A percentile compares a stretch with the other conserved stretches of the same genome.
Conservation (phyloP, 2,797 vertebrate genomes). For the Miichthys miiuy region DNA sequence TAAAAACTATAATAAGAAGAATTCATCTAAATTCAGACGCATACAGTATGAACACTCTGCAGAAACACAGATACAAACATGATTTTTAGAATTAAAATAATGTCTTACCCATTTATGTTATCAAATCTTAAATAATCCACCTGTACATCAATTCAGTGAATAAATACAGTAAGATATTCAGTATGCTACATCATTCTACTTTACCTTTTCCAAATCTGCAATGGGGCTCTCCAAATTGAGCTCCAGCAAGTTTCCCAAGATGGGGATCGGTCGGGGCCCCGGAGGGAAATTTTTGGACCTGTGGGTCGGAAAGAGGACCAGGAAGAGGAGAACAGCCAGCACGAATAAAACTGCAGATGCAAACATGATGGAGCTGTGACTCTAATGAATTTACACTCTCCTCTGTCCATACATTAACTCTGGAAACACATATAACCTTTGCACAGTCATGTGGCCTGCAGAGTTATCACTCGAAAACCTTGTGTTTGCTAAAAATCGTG, state of each 20-base stretch:
- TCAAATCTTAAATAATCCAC: not conserved
- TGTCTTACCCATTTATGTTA: not conserved
- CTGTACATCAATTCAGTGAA: not conserved
- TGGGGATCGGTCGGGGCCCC: constrained; percentile 47
- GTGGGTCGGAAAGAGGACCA: constrained; percentile 24
- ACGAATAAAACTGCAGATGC: constrained; percentile 40
- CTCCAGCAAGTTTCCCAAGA: constrained; percentile 66
- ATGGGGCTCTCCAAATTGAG: constrained; percentile 45
- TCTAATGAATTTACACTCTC: too few species aligned
- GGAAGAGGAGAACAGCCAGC: constrained; percentile 26
- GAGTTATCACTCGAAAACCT: too few species aligned
- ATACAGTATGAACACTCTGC: not conserved
- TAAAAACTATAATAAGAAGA: not conserved
- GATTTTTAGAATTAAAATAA: not conserved
- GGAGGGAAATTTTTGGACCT: constrained; percentile 63
- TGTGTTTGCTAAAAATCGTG: too few species aligned
- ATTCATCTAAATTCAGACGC: not conserved
- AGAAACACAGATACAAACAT: not conserved
- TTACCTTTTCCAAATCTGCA: constrained; percentile 48
- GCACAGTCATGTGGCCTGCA: constrained; percentile 12
- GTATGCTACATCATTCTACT: not conserved
- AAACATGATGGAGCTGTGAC: constrained; percentile 42
- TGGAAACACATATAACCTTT: constrained; percentile 25
- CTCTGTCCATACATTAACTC: not conserved
- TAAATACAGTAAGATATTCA: not conserved